A percentile compares a stretch with the other conserved stretches of the same genome.
Evolutionary conservation across 2,113 vertebrate species (phyloP).

Genomic region (Bothrops jararaca): DNA sequence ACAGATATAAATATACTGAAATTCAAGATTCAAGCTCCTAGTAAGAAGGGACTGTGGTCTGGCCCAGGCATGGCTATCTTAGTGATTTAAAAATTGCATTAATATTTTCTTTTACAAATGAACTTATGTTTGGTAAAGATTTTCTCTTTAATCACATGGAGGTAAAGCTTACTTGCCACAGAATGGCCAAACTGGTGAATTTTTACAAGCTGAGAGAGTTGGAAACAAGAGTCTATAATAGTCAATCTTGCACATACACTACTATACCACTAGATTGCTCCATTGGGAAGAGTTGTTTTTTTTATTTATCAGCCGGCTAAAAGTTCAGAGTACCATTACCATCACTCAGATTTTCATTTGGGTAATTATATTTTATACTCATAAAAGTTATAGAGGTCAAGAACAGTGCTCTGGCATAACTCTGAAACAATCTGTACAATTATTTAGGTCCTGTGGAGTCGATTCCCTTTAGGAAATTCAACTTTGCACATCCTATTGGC

Average conservation of each 20-base stretch:
- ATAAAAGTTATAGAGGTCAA: not conserved
- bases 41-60: not conserved
- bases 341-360: not conserved
- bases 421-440: not conserved
- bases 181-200: not conserved
- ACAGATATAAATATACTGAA: not conserved
- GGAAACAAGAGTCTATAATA: not conserved
- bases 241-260: not conserved
- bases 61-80: not conserved
- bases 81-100: not conserved
- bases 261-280: not conserved
- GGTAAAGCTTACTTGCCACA: not conserved
- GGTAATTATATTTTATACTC: not conserved
- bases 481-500: not conserved
- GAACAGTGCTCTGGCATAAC: not conserved
- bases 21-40: not conserved
- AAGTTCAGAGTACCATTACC: not conserved
- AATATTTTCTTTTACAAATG: not conserved
- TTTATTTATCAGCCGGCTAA: not conserved
- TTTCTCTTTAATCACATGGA: not conserved
- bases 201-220: not conserved
- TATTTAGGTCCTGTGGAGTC: slow-evolving; percentile 47
- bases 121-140: not conserved
- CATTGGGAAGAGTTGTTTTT: not conserved
- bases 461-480: slow-evolving; percentile 26